These are phyloP conservation scores for Monochamus saltuarius DNA, from an alignment of 1,140 invertebrate species.

Conservation along the genomic window DNA sequence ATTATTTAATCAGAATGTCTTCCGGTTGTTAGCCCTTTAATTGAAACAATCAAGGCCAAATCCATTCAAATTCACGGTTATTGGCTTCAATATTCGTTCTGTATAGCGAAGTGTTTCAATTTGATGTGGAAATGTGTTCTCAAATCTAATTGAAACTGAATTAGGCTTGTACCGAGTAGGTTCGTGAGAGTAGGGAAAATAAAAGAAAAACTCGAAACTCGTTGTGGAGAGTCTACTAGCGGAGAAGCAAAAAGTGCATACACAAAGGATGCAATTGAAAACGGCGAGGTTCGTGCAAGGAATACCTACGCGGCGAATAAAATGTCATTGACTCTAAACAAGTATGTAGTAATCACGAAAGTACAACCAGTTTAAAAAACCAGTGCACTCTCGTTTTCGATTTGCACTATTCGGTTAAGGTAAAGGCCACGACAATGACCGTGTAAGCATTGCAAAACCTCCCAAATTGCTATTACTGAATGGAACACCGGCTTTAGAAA, in stretches of 20 bases:
- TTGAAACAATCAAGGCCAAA: too few species aligned
- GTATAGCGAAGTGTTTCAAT: too few species aligned
- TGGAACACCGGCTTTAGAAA: slow-evolving; percentile 5
- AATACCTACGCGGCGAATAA: slow-evolving; percentile 14
- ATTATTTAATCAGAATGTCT: too few species aligned
- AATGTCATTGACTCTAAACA: slow-evolving; percentile 27
- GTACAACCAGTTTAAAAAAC: slow-evolving; percentile 30
- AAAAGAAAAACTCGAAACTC: too few species aligned
- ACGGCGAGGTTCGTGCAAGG: slow-evolving; percentile 14
- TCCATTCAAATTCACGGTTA: too few species aligned
- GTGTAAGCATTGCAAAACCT: slow-evolving; percentile 31
- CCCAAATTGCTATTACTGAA: slow-evolving; percentile 15
- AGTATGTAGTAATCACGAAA: slow-evolving; percentile 16
- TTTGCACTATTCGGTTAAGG: slow-evolving; percentile 43
- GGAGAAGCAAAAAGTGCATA: neutral
- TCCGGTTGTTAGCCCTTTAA: too few species aligned
- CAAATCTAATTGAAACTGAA: too few species aligned
- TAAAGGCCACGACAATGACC: slow-evolving; percentile 49
- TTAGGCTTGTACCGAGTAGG: too few species aligned
- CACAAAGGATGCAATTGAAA: slow-evolving; percentile 6
- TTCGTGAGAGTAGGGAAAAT: too few species aligned
- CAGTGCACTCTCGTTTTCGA: slow-evolving; percentile 46
- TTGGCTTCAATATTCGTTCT: too few species aligned
- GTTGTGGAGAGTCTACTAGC: neutral
- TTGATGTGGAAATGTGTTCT: too few species aligned